phyloP scores from a whole-genome alignment of 1,140 invertebrate species.

The Ericerus pela region DNA sequence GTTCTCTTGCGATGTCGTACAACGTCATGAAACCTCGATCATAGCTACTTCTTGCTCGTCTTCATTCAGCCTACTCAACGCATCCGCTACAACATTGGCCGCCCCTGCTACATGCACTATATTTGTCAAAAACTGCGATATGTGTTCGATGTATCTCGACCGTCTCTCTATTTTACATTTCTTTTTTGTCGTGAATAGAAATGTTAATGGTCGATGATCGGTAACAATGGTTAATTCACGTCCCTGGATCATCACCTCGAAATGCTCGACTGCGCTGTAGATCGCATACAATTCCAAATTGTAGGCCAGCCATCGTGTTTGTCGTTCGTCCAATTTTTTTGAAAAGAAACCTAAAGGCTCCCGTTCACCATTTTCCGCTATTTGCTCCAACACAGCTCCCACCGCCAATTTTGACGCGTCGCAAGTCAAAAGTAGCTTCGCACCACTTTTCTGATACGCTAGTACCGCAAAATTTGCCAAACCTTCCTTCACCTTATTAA shows the following conservation, averaged over 20 bases:
- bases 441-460: background rate
- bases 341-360: constrained; percentile 31
- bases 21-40: no score
- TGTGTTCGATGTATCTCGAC: background rate
- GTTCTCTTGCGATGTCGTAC: no score
- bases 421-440: background rate
- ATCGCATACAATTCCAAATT: constrained; percentile 34
- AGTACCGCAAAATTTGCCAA: background rate
- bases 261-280: no score
- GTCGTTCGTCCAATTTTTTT: constrained; percentile 25
- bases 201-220: no score
- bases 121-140: background rate
- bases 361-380: background rate
- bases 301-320: constrained; percentile 30
- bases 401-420: background rate
- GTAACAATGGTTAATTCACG: no score
- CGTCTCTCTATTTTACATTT: background rate
- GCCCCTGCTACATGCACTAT: background rate
- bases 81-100: no score
- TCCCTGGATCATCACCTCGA: no score
- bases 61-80: no score
- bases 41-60: no score
- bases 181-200: background rate
- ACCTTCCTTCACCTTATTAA: constrained; percentile 2
- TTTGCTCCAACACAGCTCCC: background rate